These are phyloP conservation scores for Phaedon cochleariae DNA, from an alignment of 2,888 invertebrate species.

Conservation along the genomic window DNA sequence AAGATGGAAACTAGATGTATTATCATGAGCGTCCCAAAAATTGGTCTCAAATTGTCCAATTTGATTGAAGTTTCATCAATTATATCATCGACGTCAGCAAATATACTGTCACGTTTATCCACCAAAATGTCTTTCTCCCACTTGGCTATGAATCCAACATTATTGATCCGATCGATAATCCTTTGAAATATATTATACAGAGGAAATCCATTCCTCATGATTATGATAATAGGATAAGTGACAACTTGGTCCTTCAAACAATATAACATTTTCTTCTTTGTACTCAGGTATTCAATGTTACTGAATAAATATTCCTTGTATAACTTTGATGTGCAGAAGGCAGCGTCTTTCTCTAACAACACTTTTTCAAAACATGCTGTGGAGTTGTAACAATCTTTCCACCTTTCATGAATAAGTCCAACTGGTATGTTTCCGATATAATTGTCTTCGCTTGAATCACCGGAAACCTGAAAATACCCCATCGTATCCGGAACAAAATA, in stretches of 20 bases:
- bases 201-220: conserved; percentile 56
- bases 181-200: conserved; percentile 47
- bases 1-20: conserved; percentile 23
- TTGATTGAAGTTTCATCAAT: conserved; percentile 24
- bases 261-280: conserved; percentile 44
- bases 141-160: conserved; percentile 46
- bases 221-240: conserved; percentile 54
- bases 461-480: conserved; percentile 41
- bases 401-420: conserved; percentile 22
- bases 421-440: conserved; percentile 26
- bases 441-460: conserved; percentile 6
- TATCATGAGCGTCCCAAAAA: conserved; percentile 31
- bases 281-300: conserved; percentile 44
- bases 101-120: conserved; percentile 6
- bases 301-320: conserved; percentile 49
- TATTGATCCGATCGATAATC: conserved; percentile 48
- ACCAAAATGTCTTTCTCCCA: conserved; percentile 37
- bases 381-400: conserved; percentile 42
- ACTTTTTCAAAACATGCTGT: conserved; percentile 45
- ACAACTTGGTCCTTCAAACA: conserved; percentile 50
- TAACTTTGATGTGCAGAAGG: conserved; percentile 49
- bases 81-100: conserved; percentile 1
- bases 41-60: conserved; percentile 29
- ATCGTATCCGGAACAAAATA: conserved; percentile 42
- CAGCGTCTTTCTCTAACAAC: conserved; percentile 41